phyloP scores from a whole-genome alignment of 2,113 vertebrate species.

The Anthoscopus minutus region DNA sequence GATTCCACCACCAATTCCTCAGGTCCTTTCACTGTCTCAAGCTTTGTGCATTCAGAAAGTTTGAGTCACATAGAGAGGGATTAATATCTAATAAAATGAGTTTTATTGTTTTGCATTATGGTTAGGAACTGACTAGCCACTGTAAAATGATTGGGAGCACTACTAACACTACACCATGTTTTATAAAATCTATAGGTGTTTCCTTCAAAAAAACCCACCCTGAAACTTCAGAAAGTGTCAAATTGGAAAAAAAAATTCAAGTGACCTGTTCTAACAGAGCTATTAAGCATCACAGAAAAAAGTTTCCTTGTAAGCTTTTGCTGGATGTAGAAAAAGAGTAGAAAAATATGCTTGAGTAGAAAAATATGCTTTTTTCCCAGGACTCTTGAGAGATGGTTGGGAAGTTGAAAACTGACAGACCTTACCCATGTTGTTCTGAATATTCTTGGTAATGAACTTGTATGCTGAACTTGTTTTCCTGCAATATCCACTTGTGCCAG shows the following conservation, averaged over 20 bases:
- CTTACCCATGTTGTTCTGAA: neutral
- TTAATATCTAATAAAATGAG: neutral
- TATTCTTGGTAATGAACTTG: neutral
- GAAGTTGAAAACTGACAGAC: neutral
- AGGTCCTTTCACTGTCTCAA: neutral
- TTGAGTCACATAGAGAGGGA: neutral
- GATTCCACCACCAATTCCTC: neutral
- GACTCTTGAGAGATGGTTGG: neutral
- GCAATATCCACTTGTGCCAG: neutral
- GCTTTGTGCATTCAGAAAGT: neutral
- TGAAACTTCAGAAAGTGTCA: neutral
- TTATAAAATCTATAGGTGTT: neutral
- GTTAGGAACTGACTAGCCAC: neutral
- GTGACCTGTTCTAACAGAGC: neutral
- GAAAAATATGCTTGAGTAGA: neutral
- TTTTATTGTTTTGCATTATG: neutral
- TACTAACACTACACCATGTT: neutral
- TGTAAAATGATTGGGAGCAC: neutral
- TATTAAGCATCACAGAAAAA: neutral
- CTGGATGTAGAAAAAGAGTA: no score
- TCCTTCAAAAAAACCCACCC: neutral
- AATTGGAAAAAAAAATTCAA: neutral
- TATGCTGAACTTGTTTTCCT: neutral
- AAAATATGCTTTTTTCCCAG: neutral
- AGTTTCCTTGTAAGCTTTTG: neutral